Percentiles rank a stretch among this genome's conserved stretches.
Conservation (phyloP, 1,140 invertebrate species). For the Branchinecta lynchi region DNA sequence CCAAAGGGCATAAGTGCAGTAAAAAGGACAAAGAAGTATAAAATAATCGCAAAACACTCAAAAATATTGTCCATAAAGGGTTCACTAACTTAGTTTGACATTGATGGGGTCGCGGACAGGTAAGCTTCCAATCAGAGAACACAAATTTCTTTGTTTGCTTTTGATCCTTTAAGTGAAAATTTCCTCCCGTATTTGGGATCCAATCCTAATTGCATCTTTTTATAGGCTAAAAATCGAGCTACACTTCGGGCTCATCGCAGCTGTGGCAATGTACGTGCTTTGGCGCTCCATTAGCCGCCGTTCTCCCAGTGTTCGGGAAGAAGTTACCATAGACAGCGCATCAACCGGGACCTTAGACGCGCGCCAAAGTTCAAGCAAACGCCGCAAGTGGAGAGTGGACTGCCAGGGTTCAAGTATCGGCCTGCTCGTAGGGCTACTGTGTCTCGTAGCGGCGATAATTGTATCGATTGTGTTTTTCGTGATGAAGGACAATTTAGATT, state of each 20-base stretch:
- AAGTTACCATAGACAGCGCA: slow-evolving; percentile 15
- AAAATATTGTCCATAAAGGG: too few species aligned
- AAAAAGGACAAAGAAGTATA: too few species aligned
- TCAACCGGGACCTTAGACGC: slow-evolving; percentile 12
- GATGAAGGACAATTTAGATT: slow-evolving; percentile 40
- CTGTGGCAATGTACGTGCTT: slow-evolving; percentile 44
- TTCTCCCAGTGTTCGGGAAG: not conserved
- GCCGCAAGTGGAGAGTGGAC: slow-evolving; percentile 30
- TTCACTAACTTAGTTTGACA: too few species aligned
- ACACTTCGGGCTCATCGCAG: slow-evolving; percentile 39
- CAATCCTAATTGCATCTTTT: not conserved
- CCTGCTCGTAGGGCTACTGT: slow-evolving; percentile 43
- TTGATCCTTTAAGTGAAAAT: not conserved
- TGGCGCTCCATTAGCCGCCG: slow-evolving; percentile 39
- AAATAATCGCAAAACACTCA: too few species aligned
- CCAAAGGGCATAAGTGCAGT: too few species aligned
- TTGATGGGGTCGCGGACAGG: too few species aligned
- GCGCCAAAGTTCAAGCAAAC: slow-evolving; percentile 13
- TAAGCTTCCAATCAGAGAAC: too few species aligned
- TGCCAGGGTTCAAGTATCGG: slow-evolving; percentile 43
- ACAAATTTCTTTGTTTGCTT: too few species aligned
- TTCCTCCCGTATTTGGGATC: not conserved
- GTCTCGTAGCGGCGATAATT: slow-evolving; percentile 43
- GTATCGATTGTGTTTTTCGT: slow-evolving; percentile 47
- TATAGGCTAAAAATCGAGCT: slow-evolving; percentile 20